Percentiles rank a stretch among this genome's conserved stretches.
These are phyloP conservation scores for Rhadina sibilatrix DNA, from an alignment of 2,113 vertebrate genomes.

Conservation along the genomic window DNA sequence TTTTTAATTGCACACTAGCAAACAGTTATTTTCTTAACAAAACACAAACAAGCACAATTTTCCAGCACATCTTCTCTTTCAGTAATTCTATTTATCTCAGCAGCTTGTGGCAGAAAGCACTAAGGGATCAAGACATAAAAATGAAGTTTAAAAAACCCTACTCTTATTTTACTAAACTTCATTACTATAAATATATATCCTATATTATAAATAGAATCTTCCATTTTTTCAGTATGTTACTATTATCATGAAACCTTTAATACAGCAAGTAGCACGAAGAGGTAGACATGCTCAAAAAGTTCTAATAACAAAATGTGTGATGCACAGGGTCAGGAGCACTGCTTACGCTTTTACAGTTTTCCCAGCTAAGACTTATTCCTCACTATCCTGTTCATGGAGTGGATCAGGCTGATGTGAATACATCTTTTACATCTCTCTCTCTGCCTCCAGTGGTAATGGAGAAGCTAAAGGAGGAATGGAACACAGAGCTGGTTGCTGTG, in stretches of 20 bases:
- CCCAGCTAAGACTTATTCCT: neutral
- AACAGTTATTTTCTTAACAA: neutral
- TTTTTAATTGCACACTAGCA: neutral
- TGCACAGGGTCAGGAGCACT: neutral
- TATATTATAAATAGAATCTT: neutral
- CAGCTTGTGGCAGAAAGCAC: neutral
- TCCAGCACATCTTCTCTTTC: neutral
- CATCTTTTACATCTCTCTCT: neutral
- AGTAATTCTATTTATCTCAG: neutral
- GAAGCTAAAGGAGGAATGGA: neutral
- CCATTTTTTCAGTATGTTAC: neutral
- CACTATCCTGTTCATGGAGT: fast-evolving
- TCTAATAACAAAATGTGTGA: neutral
- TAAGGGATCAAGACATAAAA: neutral
- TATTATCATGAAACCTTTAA: neutral
- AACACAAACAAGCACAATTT: neutral
- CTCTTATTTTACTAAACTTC: neutral
- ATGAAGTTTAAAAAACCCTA: fast-evolving
- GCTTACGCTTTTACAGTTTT: neutral
- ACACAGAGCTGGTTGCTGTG: fast-evolving
- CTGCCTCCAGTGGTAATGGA: neutral
- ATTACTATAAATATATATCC: neutral
- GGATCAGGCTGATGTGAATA: neutral
- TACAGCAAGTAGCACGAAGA: neutral
- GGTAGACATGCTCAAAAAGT: neutral